Evolutionary conservation across 2,888 invertebrate species (phyloP), one percentile per base, ranked within the genome.

Genomic region (Polietes domitor): DNA sequence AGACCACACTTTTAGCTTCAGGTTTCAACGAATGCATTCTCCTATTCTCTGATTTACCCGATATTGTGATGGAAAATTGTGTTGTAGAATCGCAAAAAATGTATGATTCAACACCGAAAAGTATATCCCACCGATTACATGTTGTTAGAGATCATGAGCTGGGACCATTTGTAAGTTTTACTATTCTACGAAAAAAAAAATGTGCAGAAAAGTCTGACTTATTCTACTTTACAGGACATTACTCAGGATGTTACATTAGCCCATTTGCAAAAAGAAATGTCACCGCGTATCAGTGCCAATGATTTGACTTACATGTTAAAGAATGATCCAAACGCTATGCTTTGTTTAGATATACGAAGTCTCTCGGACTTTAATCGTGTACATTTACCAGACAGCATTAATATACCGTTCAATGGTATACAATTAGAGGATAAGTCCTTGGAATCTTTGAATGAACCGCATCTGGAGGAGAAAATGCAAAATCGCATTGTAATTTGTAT

Each of bases 1-100:
- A 97, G 75, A 96, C 95, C 86, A 95, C 97, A 0, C 92, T 99
- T 7, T 93, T 99, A 2, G 94, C 94, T 6, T 98, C 97, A 0
- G 98, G 98, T 10, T 99, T 99, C 92, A 99, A 99, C 91, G 99
- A 99, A 91, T 99, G 99, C 90, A 99, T 99, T 87, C 93, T 99
- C 50, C 93, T 99, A 24, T 99, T 99, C 93, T 99, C 99, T n/a
- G 99, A 99, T 93, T 94, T 99, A 89, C 99, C 99, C 70, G 98
- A 98, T 92, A 97, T 99, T 82, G 98, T 98, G 88, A 98, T 99
- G 89, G 98, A 98, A 89, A 95, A 95, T 87, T 98, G 98, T 92
- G 98, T 98, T 0, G 95, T 95, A 89, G 96, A 97, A 91, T 98
- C 98, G 0, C 96, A 96, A 87, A 94, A 95, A 86, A 96, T 98